Evolutionary conservation across 2,888 invertebrate genomes (phyloP), one percentile per base, ranked within the genome.

Genomic region (Melanophora roralis): DNA sequence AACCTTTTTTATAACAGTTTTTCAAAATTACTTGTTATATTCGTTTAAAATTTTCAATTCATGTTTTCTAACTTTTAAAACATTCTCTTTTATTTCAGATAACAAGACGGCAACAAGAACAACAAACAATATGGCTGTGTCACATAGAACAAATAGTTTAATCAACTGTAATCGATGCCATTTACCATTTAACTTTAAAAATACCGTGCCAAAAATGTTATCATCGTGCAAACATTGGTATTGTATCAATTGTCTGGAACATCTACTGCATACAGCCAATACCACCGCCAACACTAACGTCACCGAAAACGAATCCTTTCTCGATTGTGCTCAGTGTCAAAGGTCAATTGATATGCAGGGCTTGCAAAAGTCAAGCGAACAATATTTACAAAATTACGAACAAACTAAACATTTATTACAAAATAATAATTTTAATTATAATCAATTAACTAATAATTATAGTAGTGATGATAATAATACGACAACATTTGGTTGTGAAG

Each of bases 161-260:
- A 93, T 94, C 89, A 91, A 93, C 86, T 94, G 95, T 92, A 93
- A 94, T 86, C 93, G 92, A 88, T 94, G 94, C 91, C 93, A 94
- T 90, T 92, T 93, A 89, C 93, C 93, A 88, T 94, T 94, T 91
- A 94, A 94, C 90, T 94, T 94, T 85, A 91, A 91, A 81, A 94
- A 94, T 88, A 93, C 93, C 87, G 92, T 93, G 87, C 94, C 94
- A 81, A 94, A 95, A 89, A 90, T 94, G 89, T 92, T 95, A 84
- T 92, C 93, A 84, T 92, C 93, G 83, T 95, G 95, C 91, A 93
- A 94, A 87, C 95, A 95, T 89, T 93, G 94, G 90, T 94, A 94
- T 90, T 95, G 95, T 89, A 91, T 94, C 89, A 92, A 93, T 87
- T 95, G 94, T 90, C 93, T 94, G 88, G 93, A 93, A 86, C 92